Evolutionary conservation across 2,113 vertebrate species (phyloP), one percentile per base, ranked within the genome.

Genomic region (Ameiurus melas): DNA sequence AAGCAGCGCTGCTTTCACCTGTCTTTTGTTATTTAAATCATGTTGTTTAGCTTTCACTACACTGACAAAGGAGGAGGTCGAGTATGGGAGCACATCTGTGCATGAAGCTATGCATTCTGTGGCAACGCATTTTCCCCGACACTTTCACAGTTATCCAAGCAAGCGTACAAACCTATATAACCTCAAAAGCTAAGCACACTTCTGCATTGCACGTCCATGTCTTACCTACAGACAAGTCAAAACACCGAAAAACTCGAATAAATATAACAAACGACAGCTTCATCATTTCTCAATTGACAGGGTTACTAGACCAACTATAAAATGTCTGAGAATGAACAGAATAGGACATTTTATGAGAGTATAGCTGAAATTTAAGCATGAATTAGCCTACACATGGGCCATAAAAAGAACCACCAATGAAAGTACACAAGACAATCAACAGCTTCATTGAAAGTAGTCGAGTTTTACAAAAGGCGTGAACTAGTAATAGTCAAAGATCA

Each of bases 21-120:
- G 87, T 25, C 83, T 68, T 84, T 84, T 36, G 57, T 88, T 55
- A 66, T 88, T 88, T 62, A 88, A 88, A 78, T 70, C 25, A n/a
- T 77, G 27, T 39, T 68, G 71, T 36, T 68, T 53, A 57, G 80
- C 53, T 87, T 70, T 83, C 30, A 47, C 19, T 25, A 20, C 20
- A 70, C 62, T 39, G 86, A 51, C 47, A 51, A 51, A 51, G 47
- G 57, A 20, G 51, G 33, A 82, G 33, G 33, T 25, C 22, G 47
- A 68, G 39, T 36, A 27, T 13, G 1, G 12, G 39, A 0, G 30
- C 77, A 57, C 77, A 86, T 13, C 19, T 27, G 20, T 53, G 47
- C 30, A 36, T n/a, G 14, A 16, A 77, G 43, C 73, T n/a, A 62
- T 19, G 85, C 22, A 36, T 86, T 43, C 39, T 66, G 47, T 13